Base-by-base conservation (phyloP, 2,797 vertebrate species). In the Labroides dimidiatus region DNA sequence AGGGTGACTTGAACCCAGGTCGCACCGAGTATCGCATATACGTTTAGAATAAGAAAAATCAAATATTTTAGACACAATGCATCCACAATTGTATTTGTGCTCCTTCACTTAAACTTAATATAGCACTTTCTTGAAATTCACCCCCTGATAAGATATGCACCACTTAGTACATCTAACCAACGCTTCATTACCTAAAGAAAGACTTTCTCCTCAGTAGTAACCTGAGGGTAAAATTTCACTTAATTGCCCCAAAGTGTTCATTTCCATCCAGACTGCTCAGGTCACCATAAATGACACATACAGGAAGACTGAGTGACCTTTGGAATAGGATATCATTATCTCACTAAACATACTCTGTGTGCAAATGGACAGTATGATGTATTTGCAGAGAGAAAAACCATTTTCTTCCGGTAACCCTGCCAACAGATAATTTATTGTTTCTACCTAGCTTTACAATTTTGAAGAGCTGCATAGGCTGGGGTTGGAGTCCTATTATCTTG, bases 351-450 rank as follows among this genome's bases (percentile, higher is more conserved):
- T 16, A 20, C 24, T 20, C 13, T 9, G 1, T 49, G 24, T 48
- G 49, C 50, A 69, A 65, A 53, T 61, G 33, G 19, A 57, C 33
- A 23, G 14, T 27, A 19, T 51, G 13, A 51, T 19, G 20, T 56
- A 62, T 47, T 33, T 23, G n/a, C 4, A n/a, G 27, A 44, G 64
- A 54, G 58, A 17, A 11, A 55, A 50, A 15, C 17, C 21, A 42
- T 33, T 62, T 67, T 49, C 55, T 41, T 51, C 9, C 13, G 1
- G 21, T 62, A 41, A 57, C 33, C 52, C 24, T 0, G 1, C 19
- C 11, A 48, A 39, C 56, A 60, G 3, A 48, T 72, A 41, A 54
- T 66, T 54, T 10, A n/a, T 39, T 39, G 58, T 3, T 56, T 8
- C 48, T 49, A 13, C 36, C 27, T 37, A 45, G 59, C 41, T 51